phyloP scores from a whole-genome alignment of 1,140 invertebrate species.

The Phthorimaea operculella region DNA sequence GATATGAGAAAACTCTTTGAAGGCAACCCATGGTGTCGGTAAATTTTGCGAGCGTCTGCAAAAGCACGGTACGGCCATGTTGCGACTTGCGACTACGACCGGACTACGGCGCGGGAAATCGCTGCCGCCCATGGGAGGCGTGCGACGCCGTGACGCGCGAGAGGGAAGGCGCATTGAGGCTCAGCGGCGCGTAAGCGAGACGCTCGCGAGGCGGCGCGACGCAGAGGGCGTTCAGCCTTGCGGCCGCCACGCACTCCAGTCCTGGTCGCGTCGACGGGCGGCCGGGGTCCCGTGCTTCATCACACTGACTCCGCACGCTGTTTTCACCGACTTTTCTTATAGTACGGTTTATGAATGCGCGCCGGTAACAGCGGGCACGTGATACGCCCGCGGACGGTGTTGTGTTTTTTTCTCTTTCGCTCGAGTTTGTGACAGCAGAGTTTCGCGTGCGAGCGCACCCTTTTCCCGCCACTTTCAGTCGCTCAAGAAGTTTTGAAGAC shows the following conservation, averaged over 20 bases:
- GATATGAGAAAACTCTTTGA: no score
- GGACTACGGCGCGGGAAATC: slow-evolving; percentile 40
- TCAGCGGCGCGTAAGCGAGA: slow-evolving; percentile 31
- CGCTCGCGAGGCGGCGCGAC: slow-evolving; percentile 47
- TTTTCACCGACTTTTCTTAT: slow-evolving; percentile 48
- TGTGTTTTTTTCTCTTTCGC: slow-evolving; percentile 49
- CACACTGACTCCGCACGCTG: slow-evolving; percentile 46
- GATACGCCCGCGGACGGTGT: slow-evolving; percentile 42
- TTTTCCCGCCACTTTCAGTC: slow-evolving; percentile 48
- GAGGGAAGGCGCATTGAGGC: slow-evolving; percentile 30
- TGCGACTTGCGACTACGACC: slow-evolving; percentile 45
- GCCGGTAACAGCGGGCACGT: slow-evolving; percentile 50
- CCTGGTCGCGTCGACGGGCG: slow-evolving; percentile 64
- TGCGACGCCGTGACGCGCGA: slow-evolving; percentile 39
- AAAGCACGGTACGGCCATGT: slow-evolving; percentile 53
- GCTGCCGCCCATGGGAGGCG: slow-evolving; percentile 64
- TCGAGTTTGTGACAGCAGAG: slow-evolving; percentile 43
- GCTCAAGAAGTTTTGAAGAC: slow-evolving; percentile 26
- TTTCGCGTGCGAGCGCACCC: slow-evolving; percentile 40
- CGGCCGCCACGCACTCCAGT: slow-evolving; percentile 54
- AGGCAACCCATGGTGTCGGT: no score
- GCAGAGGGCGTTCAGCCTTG: slow-evolving; percentile 53
- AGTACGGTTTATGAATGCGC: slow-evolving; percentile 53
- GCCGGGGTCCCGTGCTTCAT: slow-evolving; percentile 54
- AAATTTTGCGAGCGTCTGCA: slow-evolving; percentile 23